Evolutionary conservation across 2,888 invertebrate species (phyloP), one percentile per base, ranked within the genome.

Genomic region (Catocala sponsa): DNA sequence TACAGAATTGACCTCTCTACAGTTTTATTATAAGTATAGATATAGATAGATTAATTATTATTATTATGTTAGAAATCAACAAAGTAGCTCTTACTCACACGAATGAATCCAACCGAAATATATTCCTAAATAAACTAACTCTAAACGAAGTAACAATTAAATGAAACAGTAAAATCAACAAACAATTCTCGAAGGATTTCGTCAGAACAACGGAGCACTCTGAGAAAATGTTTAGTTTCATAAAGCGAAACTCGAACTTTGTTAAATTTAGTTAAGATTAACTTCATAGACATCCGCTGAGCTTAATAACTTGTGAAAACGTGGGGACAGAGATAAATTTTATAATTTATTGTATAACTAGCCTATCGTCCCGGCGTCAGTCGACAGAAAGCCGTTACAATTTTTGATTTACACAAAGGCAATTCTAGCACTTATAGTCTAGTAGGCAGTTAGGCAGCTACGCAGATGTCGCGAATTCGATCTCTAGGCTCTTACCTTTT

Each of bases 241-340:
- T 58, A 52, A 60, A 55, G 38, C 51, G 54, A 50, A n/a, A 44
- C 57, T 25, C 15, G 9, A 73, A 60, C 32, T 76, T 67, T 32
- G 50, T 12, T 49, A 52, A 65, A 68, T 68, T 73, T 63, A 67
- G 53, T 74, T 76, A 63, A 53, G 55, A 68, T 65, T 54, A 73
- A 68, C 55, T 69, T 74, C 54, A 53, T 58, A 60, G 61, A 62
- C 65, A 65, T 70, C 63, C 70, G 74, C 52, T 25, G 25, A 25
- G 25, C 25, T 63, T 68, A 65, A 73, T 73, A 73, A 73, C 63
- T 70, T 70, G 58, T 57, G 63, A 59, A 67, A 64, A 65, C 35
- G 25, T 58, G 60, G 47, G 25, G 54, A 55, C 46, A 47, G 41
- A 51, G 53, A 59, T 49, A 7, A 54, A 60, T 59, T 53, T 52